Evolutionary conservation across 2,797 vertebrate species (phyloP).

Genomic region (Zalophus californianus): DNA sequence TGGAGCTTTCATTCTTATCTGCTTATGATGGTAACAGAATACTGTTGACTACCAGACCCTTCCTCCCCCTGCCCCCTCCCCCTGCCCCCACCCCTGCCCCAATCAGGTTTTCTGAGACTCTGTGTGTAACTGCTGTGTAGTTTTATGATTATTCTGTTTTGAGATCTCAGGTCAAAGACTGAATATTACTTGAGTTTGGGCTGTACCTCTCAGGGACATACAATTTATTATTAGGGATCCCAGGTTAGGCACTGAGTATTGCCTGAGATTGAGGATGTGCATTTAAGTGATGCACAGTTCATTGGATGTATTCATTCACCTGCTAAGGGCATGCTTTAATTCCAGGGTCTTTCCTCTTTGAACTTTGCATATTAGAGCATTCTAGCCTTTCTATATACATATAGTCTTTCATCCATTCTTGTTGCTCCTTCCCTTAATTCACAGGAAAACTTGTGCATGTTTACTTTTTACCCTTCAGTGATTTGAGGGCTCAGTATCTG

Average conservation of each 20-base stretch:
- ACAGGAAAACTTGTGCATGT: not conserved
- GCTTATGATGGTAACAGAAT: not conserved
- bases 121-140: not conserved
- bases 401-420: not conserved
- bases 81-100: accelerated
- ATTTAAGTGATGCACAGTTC: not conserved
- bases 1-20: not conserved
- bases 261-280: not conserved
- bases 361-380: not conserved
- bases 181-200: not conserved
- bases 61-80: accelerated
- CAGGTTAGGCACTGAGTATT: not conserved
- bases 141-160: not conserved
- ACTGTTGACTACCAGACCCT: not conserved
- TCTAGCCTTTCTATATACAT: not conserved
- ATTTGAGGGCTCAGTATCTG: not conserved
- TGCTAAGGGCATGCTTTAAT: not conserved
- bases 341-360: not conserved
- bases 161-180: not conserved
- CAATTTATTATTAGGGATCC: not conserved
- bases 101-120: not conserved
- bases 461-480: not conserved
- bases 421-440: not conserved
- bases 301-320: not conserved
- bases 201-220: not conserved